Percentiles rank a stretch among this genome's conserved stretches.
Conservation (phyloP, 2,797 vertebrate species). For the Hafferia zeledoni region DNA sequence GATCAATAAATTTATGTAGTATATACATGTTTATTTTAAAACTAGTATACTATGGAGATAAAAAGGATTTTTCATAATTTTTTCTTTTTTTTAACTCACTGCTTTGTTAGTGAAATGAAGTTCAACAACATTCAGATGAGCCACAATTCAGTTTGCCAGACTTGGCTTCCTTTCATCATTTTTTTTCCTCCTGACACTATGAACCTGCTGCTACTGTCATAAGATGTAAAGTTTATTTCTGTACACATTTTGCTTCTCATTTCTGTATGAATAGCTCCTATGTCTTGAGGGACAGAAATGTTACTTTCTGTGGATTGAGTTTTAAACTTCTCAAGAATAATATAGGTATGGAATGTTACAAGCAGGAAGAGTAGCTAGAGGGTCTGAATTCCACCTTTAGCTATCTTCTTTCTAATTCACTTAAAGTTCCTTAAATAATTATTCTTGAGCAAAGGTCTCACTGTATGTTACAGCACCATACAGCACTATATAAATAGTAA, state of each 20-base stretch:
- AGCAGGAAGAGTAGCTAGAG: background rate
- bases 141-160: constrained; percentile 44
- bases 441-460: constrained; percentile 18
- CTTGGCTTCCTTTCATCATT: constrained; percentile 38
- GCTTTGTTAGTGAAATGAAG: constrained; percentile 15
- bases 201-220: constrained; percentile 60
- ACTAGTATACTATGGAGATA: background rate
- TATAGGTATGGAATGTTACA: background rate
- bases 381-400: constrained; percentile 5
- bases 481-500: background rate
- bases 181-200: constrained; percentile 40
- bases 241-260: constrained; percentile 25
- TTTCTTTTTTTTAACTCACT: background rate
- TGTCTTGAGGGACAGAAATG: constrained; percentile 17
- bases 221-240: constrained; percentile 59
- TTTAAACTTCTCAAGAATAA: constrained; percentile 24
- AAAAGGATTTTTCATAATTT: background rate
- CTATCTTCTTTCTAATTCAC: background rate
- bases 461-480: background rate
- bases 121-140: constrained; percentile 26
- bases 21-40: background rate
- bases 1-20: background rate
- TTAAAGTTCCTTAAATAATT: constrained; percentile 7
- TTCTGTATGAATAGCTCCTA: constrained; percentile 50
- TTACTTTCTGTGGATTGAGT: constrained; percentile 16